These are phyloP conservation scores for Drosophila lutescens DNA, from an alignment of 2,888 invertebrate species.

Conservation along the genomic window DNA sequence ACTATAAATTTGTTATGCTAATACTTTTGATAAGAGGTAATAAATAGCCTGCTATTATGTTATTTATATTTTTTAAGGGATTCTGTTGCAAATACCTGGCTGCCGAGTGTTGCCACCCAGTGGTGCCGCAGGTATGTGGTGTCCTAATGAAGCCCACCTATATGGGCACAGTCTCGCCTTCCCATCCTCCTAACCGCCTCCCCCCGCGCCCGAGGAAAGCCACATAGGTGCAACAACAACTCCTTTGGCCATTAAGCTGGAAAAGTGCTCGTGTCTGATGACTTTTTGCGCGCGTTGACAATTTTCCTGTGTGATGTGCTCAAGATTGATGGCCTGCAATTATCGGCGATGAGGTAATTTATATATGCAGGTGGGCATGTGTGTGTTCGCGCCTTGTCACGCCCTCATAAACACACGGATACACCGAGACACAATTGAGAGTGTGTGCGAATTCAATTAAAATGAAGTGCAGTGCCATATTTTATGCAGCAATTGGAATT, in stretches of 20 bases:
- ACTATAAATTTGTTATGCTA: too few species aligned
- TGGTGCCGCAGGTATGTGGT: constrained; percentile 17
- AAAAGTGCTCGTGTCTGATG: constrained; percentile 58
- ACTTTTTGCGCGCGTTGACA: constrained; percentile 75
- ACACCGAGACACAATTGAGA: constrained; percentile 4
- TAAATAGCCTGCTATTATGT: too few species aligned
- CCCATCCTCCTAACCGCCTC: too few species aligned
- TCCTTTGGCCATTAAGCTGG: constrained; percentile 48
- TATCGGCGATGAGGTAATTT: constrained; percentile 77
- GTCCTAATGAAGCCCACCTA: constrained; percentile 44
- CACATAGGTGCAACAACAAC: constrained; percentile 18
- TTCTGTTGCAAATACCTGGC: not conserved
- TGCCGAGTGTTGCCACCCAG: constrained; percentile 15
- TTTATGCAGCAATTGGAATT: constrained; percentile 73
- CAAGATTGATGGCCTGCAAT: constrained; percentile 78
- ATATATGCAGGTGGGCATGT: constrained; percentile 57
- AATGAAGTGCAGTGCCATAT: constrained; percentile 75
- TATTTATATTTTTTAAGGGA: not conserved
- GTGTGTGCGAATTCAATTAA: constrained; percentile 68
- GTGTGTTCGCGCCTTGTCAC: constrained; percentile 40
- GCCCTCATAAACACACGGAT: constrained; percentile 4
- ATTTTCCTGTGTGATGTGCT: constrained; percentile 76
- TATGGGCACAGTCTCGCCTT: constrained; percentile 23
- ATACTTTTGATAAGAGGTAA: too few species aligned
- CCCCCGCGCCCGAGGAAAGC: not conserved